Percentiles rank a stretch among this genome's conserved stretches.
Evolutionary conservation across 2,113 vertebrate species (phyloP).

Genomic region (Heloderma charlesbogerti): DNA sequence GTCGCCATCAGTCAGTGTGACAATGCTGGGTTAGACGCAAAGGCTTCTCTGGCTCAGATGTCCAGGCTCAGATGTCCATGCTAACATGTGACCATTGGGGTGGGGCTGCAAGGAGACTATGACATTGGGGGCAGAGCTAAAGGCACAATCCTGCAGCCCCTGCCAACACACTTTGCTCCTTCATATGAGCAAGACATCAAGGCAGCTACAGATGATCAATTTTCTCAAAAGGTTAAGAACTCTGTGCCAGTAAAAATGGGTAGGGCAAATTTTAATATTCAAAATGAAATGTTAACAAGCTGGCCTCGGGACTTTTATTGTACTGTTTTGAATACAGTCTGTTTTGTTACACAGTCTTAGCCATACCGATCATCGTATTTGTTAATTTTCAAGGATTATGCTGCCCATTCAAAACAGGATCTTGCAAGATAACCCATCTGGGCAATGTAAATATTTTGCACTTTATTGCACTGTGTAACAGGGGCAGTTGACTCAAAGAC

Average conservation of each 20-base stretch:
- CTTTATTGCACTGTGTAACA: not conserved
- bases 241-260: not conserved
- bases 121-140: no score
- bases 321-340: not conserved
- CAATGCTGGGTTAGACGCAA: no score
- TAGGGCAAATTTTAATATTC: not conserved
- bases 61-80: no score
- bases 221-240: not conserved
- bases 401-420: not conserved
- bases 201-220: no score
- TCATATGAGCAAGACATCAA: no score
- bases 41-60: no score
- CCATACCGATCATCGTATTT: not conserved
- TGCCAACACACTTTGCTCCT: no score
- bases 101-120: no score
- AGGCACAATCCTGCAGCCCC: no score
- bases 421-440: not conserved
- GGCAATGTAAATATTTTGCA: conserved; percentile 14
- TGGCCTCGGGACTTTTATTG: not conserved
- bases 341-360: not conserved
- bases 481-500: not conserved
- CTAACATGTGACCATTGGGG: no score
- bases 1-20: no score
- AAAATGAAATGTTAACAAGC: not conserved
- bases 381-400: not conserved